Conservation (phyloP, 2,797 vertebrate species). For the Potorous gilbertii region DNA sequence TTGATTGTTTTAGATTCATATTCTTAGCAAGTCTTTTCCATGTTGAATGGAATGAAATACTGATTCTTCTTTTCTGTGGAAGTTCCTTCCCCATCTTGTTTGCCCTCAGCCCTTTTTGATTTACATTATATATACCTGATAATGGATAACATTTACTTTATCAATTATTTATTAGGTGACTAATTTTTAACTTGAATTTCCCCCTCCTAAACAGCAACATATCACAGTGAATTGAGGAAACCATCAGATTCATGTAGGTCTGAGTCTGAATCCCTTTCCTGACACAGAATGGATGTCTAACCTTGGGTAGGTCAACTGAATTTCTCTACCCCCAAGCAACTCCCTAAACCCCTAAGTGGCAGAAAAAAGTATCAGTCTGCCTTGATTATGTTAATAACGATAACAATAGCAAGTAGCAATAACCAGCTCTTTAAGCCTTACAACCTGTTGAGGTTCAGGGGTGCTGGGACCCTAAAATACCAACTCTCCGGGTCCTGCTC, state of each 20-base stretch:
- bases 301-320: background rate
- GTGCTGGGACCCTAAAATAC: no score
- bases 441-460: no score
- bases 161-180: background rate
- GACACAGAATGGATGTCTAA: background rate
- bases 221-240: background rate
- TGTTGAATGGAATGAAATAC: background rate
- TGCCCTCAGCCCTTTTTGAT: background rate
- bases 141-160: constrained; percentile 23
- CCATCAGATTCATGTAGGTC: background rate
- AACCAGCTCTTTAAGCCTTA: background rate
- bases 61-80: background rate
- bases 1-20: background rate
- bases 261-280: background rate
- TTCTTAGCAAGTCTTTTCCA: background rate
- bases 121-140: background rate
- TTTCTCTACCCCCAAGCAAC: background rate
- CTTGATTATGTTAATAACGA: background rate
- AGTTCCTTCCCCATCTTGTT: background rate
- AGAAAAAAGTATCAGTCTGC: background rate
- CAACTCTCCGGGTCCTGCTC: no score
- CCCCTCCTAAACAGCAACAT: background rate
- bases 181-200: background rate
- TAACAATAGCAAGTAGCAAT: background rate
- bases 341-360: background rate